Evolutionary conservation across 2,797 vertebrate species (phyloP).

Genomic region (Artibeus lituratus): DNA sequence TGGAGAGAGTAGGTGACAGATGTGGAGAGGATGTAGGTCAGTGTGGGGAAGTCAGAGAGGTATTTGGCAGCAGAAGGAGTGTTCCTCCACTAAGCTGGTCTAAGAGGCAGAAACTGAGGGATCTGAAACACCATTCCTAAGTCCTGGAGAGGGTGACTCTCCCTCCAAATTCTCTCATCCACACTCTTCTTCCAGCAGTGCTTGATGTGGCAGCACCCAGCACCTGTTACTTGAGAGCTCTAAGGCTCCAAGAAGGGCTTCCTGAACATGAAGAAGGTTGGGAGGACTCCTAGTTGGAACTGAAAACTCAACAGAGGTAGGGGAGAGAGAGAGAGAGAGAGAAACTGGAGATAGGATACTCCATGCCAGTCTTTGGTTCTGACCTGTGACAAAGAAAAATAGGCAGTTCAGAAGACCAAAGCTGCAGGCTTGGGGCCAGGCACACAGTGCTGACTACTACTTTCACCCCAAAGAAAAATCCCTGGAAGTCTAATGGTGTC

Average conservation of each 20-base stretch:
- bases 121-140: not conserved
- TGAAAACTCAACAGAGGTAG: not conserved
- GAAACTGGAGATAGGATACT: not conserved
- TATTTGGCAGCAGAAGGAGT: not conserved
- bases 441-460: not conserved
- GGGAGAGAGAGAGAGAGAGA: no score
- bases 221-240: not conserved
- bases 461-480: not conserved
- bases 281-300: not conserved
- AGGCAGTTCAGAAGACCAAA: not conserved
- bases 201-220: not conserved
- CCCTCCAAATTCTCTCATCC: not conserved
- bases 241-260: not conserved
- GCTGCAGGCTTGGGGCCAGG: not conserved
- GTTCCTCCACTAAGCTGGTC: not conserved
- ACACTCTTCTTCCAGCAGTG: not conserved
- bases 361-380: not conserved
- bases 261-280: not conserved
- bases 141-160: not conserved
- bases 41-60: not conserved
- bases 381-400: not conserved
- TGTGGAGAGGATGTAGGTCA: not conserved
- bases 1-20: not conserved
- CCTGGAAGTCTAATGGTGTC: not conserved
- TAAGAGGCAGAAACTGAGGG: not conserved